phyloP scores from a whole-genome alignment of 2,797 vertebrate species.

The Trichosurus vulpecula region DNA sequence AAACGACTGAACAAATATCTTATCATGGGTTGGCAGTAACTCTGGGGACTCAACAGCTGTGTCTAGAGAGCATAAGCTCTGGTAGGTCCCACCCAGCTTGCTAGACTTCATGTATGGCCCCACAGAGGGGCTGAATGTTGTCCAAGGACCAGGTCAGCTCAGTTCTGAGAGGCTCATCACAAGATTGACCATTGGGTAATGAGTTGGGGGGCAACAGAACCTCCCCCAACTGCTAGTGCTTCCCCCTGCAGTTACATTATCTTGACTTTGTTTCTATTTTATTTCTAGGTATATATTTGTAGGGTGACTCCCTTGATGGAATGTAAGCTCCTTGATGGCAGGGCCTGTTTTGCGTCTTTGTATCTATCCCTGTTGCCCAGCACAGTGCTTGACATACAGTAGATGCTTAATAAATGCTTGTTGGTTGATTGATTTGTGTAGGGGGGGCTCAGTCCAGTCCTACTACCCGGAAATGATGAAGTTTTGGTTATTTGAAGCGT shows the following conservation, averaged over 20 bases:
- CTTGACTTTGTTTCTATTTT: too few relatives aligned
- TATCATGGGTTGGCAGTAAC: background rate
- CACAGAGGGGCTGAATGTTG: background rate
- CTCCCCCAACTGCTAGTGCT: too few relatives aligned
- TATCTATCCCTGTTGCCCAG: background rate
- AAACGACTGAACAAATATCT: too few relatives aligned
- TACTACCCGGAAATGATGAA: background rate
- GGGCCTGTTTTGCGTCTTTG: background rate
- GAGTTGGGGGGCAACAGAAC: too few relatives aligned
- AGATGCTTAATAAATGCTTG: background rate
- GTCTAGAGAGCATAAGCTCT: background rate
- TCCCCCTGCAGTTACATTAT: too few relatives aligned
- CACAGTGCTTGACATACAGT: background rate
- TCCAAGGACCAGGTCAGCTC: too few relatives aligned
- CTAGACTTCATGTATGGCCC: too few relatives aligned
- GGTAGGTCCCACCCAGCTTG: too few relatives aligned
- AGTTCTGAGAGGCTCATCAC: background rate
- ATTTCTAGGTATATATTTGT: too few relatives aligned
- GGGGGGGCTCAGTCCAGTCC: background rate
- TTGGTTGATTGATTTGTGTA: background rate
- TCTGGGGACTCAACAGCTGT: background rate
- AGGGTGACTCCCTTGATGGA: too few relatives aligned
- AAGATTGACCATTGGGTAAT: background rate
- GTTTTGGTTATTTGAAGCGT: background rate
- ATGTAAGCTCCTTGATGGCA: too few relatives aligned